These are phyloP conservation scores for Pasiphila rectangulata DNA, from an alignment of 2,888 invertebrate genomes.

Conservation along the genomic window DNA sequence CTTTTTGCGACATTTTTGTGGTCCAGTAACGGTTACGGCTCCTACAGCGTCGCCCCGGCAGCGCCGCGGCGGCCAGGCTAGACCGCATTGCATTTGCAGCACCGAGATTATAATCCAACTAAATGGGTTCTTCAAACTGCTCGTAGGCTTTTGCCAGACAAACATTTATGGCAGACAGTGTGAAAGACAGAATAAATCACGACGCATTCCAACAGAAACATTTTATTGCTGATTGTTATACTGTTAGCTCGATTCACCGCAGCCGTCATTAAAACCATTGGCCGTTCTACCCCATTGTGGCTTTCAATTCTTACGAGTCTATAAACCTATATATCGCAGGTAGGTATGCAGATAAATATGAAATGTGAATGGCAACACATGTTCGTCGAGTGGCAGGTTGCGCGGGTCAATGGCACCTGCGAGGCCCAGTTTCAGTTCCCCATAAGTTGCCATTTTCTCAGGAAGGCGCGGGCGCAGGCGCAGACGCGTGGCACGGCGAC, in stretches of 20 bases:
- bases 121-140: too few species aligned
- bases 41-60: constrained; percentile 42
- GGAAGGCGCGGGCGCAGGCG: constrained; percentile 51
- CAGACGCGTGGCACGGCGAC: constrained; percentile 48
- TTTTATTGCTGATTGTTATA: constrained; percentile 32
- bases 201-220: constrained; percentile 19
- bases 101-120: constrained; percentile 2
- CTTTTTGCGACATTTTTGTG: constrained; percentile 70
- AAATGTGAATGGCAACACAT: constrained; percentile 68
- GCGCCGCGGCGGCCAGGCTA: constrained; percentile 4
- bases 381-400: constrained; percentile 62
- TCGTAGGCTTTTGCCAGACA: background rate
- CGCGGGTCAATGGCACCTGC: constrained; percentile 71
- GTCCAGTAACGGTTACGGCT: constrained; percentile 66
- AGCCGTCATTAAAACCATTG: constrained; percentile 48
- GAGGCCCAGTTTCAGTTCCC: constrained; percentile 76
- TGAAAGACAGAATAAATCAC: constrained; percentile 15
- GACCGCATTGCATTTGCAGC: constrained; percentile 10
- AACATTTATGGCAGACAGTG: constrained; percentile 7
- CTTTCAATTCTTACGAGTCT: constrained; percentile 54
- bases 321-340: constrained; percentile 56
- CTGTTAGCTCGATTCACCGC: constrained; percentile 40
- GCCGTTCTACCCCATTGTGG: constrained; percentile 47
- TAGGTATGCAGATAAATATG: constrained; percentile 62
- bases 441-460: constrained; percentile 79